Evolutionary conservation across 2,113 vertebrate genomes (phyloP).

Genomic region (Phasianus colchicus): DNA sequence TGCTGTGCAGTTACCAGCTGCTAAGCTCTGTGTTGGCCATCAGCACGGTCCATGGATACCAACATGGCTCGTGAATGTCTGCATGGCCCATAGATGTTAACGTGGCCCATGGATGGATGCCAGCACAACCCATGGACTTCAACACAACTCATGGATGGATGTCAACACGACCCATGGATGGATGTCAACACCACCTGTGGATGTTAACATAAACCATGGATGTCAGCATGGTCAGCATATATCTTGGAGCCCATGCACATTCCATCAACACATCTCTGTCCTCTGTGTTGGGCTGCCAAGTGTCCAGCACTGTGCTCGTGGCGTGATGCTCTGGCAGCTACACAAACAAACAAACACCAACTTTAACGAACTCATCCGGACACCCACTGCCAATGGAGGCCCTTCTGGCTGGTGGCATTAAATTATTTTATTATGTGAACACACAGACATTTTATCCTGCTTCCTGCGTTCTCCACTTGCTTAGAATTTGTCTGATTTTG

Average conservation of each 20-base stretch:
- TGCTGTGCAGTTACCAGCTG: neutral
- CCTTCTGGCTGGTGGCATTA: neutral
- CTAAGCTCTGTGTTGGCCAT: neutral
- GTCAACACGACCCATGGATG: no score
- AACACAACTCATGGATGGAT: no score
- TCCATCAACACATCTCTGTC: neutral
- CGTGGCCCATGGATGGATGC: no score
- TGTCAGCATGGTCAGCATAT: no score
- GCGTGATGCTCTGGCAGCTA: no score
- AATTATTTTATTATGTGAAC: neutral
- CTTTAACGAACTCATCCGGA: neutral
- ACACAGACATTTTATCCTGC: neutral
- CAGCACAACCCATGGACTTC: no score
- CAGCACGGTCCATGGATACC: no score
- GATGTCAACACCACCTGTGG: no score
- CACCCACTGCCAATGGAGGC: neutral
- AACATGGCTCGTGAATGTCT: no score
- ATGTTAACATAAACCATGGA: no score
- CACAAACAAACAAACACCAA: no score
- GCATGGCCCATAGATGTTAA: neutral
- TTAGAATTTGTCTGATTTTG: neutral
- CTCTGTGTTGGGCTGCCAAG: neutral
- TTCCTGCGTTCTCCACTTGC: conserved; percentile 3
- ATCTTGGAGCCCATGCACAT: fast-evolving
- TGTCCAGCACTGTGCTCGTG: neutral